phyloP scores from a whole-genome alignment of 2,113 vertebrate genomes.

The Willisornis vidua region DNA sequence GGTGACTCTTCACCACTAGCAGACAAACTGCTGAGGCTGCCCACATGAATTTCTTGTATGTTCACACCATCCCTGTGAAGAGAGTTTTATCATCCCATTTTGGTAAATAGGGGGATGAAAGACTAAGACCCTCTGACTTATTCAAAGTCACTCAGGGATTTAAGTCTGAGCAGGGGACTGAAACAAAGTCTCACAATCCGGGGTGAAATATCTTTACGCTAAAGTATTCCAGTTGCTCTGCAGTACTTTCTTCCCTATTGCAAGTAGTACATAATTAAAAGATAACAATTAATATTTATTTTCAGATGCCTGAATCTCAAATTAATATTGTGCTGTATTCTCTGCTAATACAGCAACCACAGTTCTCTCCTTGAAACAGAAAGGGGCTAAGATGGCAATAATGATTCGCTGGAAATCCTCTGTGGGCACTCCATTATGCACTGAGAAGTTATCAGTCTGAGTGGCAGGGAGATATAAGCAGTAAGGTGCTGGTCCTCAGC shows the following conservation, averaged over 20 bases:
- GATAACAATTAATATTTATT: background rate
- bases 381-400: background rate
- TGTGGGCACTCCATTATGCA: background rate
- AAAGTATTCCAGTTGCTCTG: background rate
- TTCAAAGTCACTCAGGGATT: background rate
- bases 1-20: background rate
- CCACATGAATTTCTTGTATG: background rate
- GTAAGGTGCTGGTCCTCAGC: background rate
- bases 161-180: background rate
- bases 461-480: background rate
- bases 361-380: background rate
- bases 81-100: background rate
- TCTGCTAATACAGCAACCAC: background rate
- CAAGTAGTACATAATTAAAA: background rate
- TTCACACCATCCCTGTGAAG: background rate
- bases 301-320: background rate
- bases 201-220: background rate
- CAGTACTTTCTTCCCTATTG: background rate
- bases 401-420: background rate
- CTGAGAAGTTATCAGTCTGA: background rate
- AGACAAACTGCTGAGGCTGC: background rate
- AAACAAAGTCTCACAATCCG: background rate
- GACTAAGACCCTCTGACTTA: background rate
- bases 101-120: background rate
- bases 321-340: accelerated